Percentiles rank a stretch among this genome's conserved stretches.
Evolutionary conservation across 2,888 invertebrate species (phyloP).

Genomic region (Criorhina ranunculi): DNA sequence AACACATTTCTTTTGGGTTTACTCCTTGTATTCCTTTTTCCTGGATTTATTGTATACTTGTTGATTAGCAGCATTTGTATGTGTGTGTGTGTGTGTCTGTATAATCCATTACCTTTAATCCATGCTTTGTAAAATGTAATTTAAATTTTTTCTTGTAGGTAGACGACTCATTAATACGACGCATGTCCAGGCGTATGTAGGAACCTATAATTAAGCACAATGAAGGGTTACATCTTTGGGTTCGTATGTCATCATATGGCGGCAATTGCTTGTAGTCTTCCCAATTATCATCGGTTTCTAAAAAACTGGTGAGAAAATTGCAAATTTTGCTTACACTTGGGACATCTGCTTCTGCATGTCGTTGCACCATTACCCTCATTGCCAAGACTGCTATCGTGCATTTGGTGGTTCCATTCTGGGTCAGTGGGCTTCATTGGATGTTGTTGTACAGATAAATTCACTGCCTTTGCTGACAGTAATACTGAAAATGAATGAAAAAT

Average conservation of each 20-base stretch:
- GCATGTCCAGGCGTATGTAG: not conserved
- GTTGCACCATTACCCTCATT: too few species aligned
- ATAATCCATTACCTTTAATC: conserved; percentile 9
- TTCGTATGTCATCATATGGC: not conserved
- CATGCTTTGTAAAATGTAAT: not conserved
- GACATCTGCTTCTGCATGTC: too few species aligned
- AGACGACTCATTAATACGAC: not conserved
- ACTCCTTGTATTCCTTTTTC: conserved; percentile 16
- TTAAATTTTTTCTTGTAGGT: not conserved
- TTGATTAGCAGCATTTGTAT: conserved; percentile 21
- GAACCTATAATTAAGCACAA: not conserved
- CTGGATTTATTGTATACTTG: conserved; percentile 42
- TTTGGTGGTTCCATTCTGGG: too few species aligned
- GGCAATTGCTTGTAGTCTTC: too few species aligned
- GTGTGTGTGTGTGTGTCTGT: not conserved
- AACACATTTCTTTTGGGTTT: conserved; percentile 7
- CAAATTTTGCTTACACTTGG: too few species aligned
- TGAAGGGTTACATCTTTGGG: not conserved
- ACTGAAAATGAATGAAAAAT: too few species aligned
- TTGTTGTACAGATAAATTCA: too few species aligned
- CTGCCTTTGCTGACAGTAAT: too few species aligned
- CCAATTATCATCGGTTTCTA: too few species aligned
- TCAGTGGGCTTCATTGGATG: too few species aligned
- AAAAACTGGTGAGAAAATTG: too few species aligned
- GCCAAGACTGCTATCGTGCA: too few species aligned